These are phyloP conservation scores for Isaurus tuberculatus DNA, from an alignment of 92 coral and sea anemone genomes.

Conservation along the genomic window DNA sequence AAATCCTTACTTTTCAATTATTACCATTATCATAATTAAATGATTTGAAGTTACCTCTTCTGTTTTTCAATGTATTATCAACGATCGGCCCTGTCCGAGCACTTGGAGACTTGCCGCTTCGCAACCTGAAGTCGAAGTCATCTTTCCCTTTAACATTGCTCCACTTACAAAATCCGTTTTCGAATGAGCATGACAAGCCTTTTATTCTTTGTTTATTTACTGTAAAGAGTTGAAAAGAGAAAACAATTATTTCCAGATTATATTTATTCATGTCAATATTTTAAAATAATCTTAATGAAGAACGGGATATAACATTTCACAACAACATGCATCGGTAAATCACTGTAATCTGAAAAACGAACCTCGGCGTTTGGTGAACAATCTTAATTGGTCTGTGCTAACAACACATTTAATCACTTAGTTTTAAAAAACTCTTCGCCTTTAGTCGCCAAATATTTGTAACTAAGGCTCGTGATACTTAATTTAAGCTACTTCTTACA, in stretches of 20 bases:
- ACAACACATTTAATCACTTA: no score
- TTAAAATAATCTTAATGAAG: background rate
- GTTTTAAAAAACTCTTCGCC: no score
- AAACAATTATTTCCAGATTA: background rate
- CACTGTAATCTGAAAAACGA: no score
- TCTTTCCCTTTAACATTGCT: constrained; percentile 39
- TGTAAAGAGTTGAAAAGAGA: background rate
- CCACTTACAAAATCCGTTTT: constrained; percentile 31
- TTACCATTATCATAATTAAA: background rate
- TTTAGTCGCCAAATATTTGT: no score
- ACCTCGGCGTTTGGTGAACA: no score
- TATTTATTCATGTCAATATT: background rate
- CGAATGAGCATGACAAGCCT: constrained; percentile 43
- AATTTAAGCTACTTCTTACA: no score
- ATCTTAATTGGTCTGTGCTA: no score
- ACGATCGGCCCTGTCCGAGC: background rate
- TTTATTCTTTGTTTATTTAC: constrained; percentile 2
- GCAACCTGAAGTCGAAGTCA: constrained; percentile 21
- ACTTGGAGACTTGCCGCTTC: constrained; percentile 36
- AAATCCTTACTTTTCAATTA: background rate
- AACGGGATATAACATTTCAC: background rate
- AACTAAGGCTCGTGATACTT: no score
- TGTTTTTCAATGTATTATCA: constrained; percentile 28
- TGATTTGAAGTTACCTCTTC: background rate
- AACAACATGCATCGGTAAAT: no score